Percentiles rank a stretch among this genome's conserved stretches.
These are phyloP conservation scores for Entomobrya multifasciata DNA, from an alignment of 2,888 invertebrate genomes.

Conservation along the genomic window DNA sequence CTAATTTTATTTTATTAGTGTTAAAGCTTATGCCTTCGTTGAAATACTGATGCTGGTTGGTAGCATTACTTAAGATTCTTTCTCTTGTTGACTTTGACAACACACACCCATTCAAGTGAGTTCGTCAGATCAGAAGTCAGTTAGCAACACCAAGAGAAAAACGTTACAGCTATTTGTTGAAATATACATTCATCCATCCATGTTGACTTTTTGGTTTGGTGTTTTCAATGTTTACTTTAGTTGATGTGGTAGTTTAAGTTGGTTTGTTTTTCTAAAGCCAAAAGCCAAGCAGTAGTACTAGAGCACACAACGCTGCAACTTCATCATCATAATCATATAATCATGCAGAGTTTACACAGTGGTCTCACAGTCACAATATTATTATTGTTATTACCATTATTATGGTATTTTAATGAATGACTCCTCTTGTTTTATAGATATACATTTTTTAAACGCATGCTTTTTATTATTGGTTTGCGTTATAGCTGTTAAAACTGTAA, in stretches of 20 bases:
- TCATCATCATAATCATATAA: conserved; percentile 20
- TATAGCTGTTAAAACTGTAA: too few relatives aligned
- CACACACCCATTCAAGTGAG: conserved; percentile 10
- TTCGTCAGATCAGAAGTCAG: neutral
- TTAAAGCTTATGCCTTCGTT: too few relatives aligned
- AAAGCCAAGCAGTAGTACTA: too few relatives aligned
- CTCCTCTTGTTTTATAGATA: conserved; percentile 24
- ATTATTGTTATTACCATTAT: conserved; percentile 40
- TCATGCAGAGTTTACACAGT: conserved; percentile 48
- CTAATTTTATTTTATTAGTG: too few relatives aligned
- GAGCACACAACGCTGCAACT: too few relatives aligned
- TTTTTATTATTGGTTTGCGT: too few relatives aligned
- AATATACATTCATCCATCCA: conserved; percentile 2
- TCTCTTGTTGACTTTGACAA: conserved; percentile 45
- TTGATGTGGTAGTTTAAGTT: neutral
- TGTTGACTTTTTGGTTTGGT: too few relatives aligned
- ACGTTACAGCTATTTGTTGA: neutral
- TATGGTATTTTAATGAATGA: conserved; percentile 47
- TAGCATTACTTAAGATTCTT: too few relatives aligned
- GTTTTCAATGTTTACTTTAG: conserved; percentile 43
- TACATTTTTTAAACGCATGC: neutral
- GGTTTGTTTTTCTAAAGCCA: neutral
- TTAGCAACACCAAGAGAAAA: neutral
- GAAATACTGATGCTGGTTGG: too few relatives aligned
- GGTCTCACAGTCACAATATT: conserved; percentile 40